Conservation (phyloP, 2,888 invertebrate genomes). For the Parochlus steinenii region DNA sequence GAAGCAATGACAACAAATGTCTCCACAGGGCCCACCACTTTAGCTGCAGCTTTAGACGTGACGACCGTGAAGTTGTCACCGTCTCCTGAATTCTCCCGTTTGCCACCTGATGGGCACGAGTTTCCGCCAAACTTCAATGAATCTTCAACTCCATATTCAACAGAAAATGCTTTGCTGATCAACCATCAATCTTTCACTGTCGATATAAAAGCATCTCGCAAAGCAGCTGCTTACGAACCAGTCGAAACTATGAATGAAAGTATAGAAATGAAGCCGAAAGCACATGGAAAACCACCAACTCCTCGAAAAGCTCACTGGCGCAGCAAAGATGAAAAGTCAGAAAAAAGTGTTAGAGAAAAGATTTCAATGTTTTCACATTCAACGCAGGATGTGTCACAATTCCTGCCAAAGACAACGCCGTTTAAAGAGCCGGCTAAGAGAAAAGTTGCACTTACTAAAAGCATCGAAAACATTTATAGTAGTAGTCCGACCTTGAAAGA, state of each 20-base stretch:
- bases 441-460: slow-evolving; percentile 25
- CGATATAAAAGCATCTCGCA: no score
- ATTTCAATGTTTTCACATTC: slow-evolving; percentile 67
- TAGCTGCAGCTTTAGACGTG: no score
- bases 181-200: no score
- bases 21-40: no score
- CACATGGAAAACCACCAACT: no score
- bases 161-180: no score
- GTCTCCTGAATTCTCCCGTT: slow-evolving; percentile 27
- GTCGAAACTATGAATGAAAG: no score
- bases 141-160: no score
- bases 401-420: slow-evolving; percentile 14
- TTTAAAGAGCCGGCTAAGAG: slow-evolving; percentile 11
- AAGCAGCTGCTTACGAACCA: no score
- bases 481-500: slow-evolving; percentile 22
- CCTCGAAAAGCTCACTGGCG: no score
- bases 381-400: slow-evolving; percentile 16
- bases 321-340: slow-evolving; percentile 56
- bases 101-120: slow-evolving; percentile 31
- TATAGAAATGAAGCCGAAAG: no score
- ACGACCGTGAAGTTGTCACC: slow-evolving; percentile 20
- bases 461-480: slow-evolving; percentile 28
- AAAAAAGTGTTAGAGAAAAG: slow-evolving; percentile 68
- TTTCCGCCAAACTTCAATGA: slow-evolving; percentile 31
- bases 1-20: no score